phyloP scores from a whole-genome alignment of 1,140 invertebrate species.

The Drosophila sp. region DNA sequence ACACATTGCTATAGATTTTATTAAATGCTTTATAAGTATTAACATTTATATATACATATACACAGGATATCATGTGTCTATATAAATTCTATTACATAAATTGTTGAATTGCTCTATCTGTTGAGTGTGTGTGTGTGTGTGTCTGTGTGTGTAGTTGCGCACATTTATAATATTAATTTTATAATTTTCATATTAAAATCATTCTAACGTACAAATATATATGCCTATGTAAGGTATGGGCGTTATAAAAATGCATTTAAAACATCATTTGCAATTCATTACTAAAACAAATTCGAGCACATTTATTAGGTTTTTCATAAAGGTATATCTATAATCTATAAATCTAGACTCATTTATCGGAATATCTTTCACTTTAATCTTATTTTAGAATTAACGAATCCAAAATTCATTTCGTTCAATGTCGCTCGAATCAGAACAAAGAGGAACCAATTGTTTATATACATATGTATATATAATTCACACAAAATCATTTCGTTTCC shows the following conservation, averaged over 20 bases:
- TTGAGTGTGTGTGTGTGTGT: conserved; percentile 18
- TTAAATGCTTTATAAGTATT: conserved; percentile 63
- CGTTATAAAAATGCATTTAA: conserved; percentile 70
- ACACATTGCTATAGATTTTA: conserved; percentile 30
- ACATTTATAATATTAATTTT: conserved; percentile 61
- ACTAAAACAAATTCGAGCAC: conserved; percentile 65
- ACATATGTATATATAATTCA: conserved; percentile 13
- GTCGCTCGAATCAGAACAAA: conserved; percentile 1
- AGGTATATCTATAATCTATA: conserved; percentile 23
- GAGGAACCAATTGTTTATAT: conserved; percentile 9
- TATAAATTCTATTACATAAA: conserved; percentile 47
- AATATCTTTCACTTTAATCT: conserved; percentile 1
- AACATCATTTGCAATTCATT: conserved; percentile 41
- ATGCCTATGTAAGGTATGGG: conserved; percentile 40
- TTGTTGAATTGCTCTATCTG: conserved; percentile 66
- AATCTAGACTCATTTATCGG: conserved; percentile 7
- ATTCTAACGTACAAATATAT: conserved; percentile 47
- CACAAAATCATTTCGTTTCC: conserved; percentile 53
- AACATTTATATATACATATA: conserved; percentile 49
- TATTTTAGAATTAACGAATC: conserved; percentile 12
- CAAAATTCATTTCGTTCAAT: conserved; percentile 2
- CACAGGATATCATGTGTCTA: conserved; percentile 27
- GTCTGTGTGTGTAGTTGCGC: conserved; percentile 20
- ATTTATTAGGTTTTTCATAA: conserved; percentile 28
- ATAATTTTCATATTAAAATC: conserved; percentile 61